Percentiles rank a stretch among this genome's conserved stretches.
These are phyloP conservation scores for Thrips palmi DNA, from an alignment of 1,140 invertebrate species.

Conservation along the genomic window DNA sequence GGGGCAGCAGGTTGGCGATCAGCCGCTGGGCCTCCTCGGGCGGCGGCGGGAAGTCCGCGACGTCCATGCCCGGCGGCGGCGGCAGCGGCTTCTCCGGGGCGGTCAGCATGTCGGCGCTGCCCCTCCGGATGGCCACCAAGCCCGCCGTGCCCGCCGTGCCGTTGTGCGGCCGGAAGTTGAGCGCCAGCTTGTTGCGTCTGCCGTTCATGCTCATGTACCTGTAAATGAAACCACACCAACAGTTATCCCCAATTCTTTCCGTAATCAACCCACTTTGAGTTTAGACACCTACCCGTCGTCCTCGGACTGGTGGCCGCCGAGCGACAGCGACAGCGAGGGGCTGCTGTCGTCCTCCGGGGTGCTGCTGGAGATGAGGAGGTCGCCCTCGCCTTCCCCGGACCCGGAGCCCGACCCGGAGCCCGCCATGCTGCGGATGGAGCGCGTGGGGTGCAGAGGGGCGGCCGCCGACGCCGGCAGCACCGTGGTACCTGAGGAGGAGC, in stretches of 20 bases:
- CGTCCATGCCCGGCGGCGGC: conserved; percentile 22
- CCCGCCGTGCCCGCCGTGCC: conserved; percentile 4
- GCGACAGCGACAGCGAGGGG: conserved; percentile 40
- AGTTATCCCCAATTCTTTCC: no score
- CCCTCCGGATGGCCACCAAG: neutral
- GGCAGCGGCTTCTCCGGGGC: conserved; percentile 35
- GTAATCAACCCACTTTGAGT: no score
- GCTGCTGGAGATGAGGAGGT: conserved; percentile 24
- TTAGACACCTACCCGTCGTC: no score
- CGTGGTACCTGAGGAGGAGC: no score
- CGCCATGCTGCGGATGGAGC: conserved; percentile 11
- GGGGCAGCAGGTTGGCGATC: conserved; percentile 49
- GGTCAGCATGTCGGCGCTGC: conserved; percentile 29
- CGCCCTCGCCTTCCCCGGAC: no score
- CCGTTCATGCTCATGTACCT: conserved; percentile 83
- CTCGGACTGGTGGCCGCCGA: conserved; percentile 62
- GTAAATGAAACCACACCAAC: no score
- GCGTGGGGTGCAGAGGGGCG: conserved; percentile 16
- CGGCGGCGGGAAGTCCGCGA: conserved; percentile 39
- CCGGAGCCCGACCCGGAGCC: conserved; percentile 16
- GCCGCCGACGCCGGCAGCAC: conserved; percentile 26
- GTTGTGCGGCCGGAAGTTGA: conserved; percentile 10
- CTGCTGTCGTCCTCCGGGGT: conserved; percentile 47
- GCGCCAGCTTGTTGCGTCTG: conserved; percentile 28
- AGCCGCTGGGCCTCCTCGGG: conserved; percentile 54